A percentile compares a stretch with the other conserved stretches of the same genome.
These are phyloP conservation scores for Pyrocephalus nanus DNA, from an alignment of 2,797 vertebrate genomes.

Conservation along the genomic window DNA sequence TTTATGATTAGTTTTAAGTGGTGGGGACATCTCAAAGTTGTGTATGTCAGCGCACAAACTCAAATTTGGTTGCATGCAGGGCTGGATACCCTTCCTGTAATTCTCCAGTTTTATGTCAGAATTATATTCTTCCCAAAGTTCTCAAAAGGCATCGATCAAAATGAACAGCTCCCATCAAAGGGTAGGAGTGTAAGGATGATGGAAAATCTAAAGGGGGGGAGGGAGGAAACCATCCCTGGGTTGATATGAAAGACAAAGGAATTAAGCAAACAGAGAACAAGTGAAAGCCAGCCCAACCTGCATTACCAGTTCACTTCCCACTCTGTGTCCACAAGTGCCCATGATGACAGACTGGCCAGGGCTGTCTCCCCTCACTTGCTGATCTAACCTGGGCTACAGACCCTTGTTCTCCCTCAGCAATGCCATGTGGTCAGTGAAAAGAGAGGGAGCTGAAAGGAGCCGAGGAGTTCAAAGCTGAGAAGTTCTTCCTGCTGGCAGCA, in stretches of 20 bases:
- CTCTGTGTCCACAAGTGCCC: background rate
- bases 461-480: background rate
- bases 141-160: background rate
- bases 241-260: background rate
- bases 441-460: background rate
- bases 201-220: background rate
- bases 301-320: background rate
- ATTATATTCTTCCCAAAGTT: background rate
- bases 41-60: background rate
- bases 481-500: background rate
- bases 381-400: background rate
- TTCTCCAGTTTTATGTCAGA: background rate
- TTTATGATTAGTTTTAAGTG: background rate
- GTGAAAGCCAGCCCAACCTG: background rate
- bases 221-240: background rate
- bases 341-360: background rate
- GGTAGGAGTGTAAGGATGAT: background rate
- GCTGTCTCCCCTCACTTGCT: background rate
- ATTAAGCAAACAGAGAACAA: background rate
- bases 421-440: background rate
- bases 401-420: background rate
- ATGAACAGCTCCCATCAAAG: background rate
- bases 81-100: background rate
- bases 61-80: background rate
- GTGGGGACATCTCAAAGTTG: background rate